Evolutionary conservation across 35 echinoderm and acorn worm species (phyloP).

Genomic region (Chiridota heheva): DNA sequence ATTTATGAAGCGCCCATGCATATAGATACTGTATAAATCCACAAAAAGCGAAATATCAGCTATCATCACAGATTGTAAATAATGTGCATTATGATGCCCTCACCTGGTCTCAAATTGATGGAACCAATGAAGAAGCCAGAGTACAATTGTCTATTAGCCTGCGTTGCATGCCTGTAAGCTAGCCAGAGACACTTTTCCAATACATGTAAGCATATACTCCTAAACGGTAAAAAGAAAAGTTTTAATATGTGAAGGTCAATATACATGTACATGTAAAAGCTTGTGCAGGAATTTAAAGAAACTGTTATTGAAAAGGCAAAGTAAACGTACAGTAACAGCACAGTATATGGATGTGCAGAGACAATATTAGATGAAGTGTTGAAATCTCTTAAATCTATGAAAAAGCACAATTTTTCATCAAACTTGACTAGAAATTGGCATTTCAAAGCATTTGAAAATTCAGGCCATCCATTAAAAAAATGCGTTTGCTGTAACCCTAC

Average conservation of each 20-base stretch:
- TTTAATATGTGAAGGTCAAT: background rate
- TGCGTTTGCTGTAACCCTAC: too few relatives aligned
- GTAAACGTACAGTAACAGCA: background rate
- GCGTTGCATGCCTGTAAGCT: conserved; percentile 42
- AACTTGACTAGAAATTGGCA: too few relatives aligned
- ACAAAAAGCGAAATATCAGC: too few relatives aligned
- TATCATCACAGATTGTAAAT: too few relatives aligned
- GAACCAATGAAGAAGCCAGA: conserved; percentile 40
- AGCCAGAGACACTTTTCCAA: conserved; percentile 45
- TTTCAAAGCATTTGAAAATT: too few relatives aligned
- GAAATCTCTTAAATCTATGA: background rate
- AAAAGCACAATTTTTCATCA: too few relatives aligned
- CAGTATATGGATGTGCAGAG: background rate
- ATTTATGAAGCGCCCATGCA: too few relatives aligned
- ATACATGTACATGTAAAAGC: background rate
- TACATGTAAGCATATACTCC: conserved; percentile 38
- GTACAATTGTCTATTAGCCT: background rate
- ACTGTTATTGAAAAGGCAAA: background rate
- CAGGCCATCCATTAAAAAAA: too few relatives aligned
- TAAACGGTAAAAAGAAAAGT: background rate
- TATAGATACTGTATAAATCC: too few relatives aligned
- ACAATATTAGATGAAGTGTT: background rate
- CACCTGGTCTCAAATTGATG: conserved; percentile 14
- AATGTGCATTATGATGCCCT: background rate
- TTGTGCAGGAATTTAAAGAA: background rate